Evolutionary conservation across 1,140 invertebrate genomes (phyloP).

Genomic region (Xylocopa sonorina): DNA sequence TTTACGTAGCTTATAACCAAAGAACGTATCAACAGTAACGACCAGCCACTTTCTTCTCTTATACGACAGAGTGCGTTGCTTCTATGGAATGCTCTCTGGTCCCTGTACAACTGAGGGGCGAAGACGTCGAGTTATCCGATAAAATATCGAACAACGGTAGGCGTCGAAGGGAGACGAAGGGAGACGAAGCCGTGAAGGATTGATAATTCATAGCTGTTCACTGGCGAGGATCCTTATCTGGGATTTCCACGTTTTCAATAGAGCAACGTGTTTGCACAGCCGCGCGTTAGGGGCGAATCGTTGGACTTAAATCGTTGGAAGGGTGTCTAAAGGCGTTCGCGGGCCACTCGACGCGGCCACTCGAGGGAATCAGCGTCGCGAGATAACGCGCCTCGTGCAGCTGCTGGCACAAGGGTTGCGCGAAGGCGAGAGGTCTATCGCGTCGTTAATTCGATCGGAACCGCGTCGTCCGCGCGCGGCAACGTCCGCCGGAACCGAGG

Average conservation of each 20-base stretch:
- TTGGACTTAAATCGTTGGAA: conserved; percentile 55
- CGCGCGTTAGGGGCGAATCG: conserved; percentile 17
- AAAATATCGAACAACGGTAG: background rate
- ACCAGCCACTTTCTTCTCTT: background rate
- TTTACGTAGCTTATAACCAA: conserved; percentile 37
- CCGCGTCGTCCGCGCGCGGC: background rate
- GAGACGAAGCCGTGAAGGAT: conserved; percentile 23
- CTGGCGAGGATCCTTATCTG: conserved; percentile 57
- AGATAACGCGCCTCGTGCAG: conserved; percentile 56
- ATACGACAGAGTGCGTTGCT: background rate
- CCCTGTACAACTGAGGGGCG: background rate
- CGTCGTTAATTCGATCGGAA: conserved; percentile 52
- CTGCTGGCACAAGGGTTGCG: conserved; percentile 42
- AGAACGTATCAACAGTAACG: background rate
- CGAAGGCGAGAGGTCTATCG: conserved; percentile 38
- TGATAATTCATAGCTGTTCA: conserved; percentile 52
- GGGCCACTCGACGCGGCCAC: conserved; percentile 38
- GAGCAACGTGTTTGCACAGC: conserved; percentile 52
- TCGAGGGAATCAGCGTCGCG: conserved; percentile 51
- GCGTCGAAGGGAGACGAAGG: conserved; percentile 10
- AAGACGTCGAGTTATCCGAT: background rate
- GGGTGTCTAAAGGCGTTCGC: conserved; percentile 39
- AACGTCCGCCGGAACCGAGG: background rate
- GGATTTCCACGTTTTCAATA: conserved; percentile 54
- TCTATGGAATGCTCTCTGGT: background rate